Evolutionary conservation across 2,888 invertebrate species (phyloP), one percentile per base, ranked within the genome.

Genomic region (Polydrusus cervinus): DNA sequence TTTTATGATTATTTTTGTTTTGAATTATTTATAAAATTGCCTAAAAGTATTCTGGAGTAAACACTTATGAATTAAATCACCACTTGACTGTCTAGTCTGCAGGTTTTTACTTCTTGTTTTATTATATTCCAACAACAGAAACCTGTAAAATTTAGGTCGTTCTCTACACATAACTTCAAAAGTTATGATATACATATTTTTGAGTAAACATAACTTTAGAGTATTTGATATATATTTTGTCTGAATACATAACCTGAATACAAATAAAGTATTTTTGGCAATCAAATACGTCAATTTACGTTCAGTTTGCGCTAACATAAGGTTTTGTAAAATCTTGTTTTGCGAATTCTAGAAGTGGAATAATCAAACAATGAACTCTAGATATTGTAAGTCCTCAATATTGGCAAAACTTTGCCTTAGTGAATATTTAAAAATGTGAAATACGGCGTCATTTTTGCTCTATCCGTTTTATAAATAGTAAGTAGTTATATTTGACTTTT

Each of bases 361-460:
- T 51, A 49, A 51, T 65, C 34, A 49, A 49, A 65, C 18, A 51
- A 65, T 49, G 47, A 13, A 18, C 65, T 14, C 14, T 30, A 34
- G 16, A 49, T 51, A 38, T 65, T 51, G 65, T 51, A 65, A 51
- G 49, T 38, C 34, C 5, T n/a, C 51, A 25, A 51, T 38, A 65
- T 51, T 51, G 65, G 38, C 14, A 65, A 49, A 65, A 65, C 51
- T 65, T 64, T 65, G 18, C 38, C 9, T 1, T 49, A 11, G 34
- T 65, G 51, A 51, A 51, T 65, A 51, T 51, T 65, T 51, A 49
- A 51, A 49, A 65, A 65, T 10, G 30, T 65, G 49, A 65, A 65
- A 65, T 49, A 65, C 30, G 13, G 16, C 34, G 34, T 20, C 64
- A 49, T 65, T 65, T 65, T 49, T 47, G 49, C 49, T 43, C 16